These are phyloP conservation scores for Lordiphosa fenestrarum DNA, from an alignment of 2,888 invertebrate species.

Conservation along the genomic window DNA sequence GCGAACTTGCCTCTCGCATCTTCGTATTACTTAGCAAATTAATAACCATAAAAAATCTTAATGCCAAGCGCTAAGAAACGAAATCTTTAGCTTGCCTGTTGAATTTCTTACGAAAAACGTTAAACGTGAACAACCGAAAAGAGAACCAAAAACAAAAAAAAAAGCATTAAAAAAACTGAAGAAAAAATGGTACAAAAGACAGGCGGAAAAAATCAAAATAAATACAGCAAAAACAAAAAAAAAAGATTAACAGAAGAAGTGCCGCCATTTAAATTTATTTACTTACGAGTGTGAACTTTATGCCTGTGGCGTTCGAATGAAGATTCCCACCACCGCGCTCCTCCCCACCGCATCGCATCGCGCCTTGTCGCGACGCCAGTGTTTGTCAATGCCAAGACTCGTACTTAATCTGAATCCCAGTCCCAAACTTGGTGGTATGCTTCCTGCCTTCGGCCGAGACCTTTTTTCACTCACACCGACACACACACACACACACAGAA, in stretches of 20 bases:
- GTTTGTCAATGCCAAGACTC: constrained; percentile 50
- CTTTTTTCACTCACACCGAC: too few relatives aligned
- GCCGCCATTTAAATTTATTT: constrained; percentile 76
- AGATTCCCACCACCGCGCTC: constrained; percentile 10
- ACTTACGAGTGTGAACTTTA: constrained; percentile 75
- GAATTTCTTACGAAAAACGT: constrained; percentile 70
- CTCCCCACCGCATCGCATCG: background rate
- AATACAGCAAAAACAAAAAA: constrained; percentile 33
- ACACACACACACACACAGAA: too few relatives aligned
- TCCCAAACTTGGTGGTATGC: too few relatives aligned
- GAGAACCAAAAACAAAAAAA: background rate
- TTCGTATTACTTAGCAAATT: constrained; percentile 71
- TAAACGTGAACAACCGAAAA: constrained; percentile 21
- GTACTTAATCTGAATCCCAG: background rate
- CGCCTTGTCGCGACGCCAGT: constrained; percentile 26
- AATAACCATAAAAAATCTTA: constrained; percentile 74
- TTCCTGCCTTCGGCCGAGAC: too few relatives aligned
- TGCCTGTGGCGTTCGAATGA: constrained; percentile 62
- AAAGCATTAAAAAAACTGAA: constrained; percentile 10
- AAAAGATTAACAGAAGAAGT: constrained; percentile 69
- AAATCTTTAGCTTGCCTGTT: constrained; percentile 71
- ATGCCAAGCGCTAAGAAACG: constrained; percentile 65
- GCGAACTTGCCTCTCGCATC: constrained; percentile 28
- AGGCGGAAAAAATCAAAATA: constrained; percentile 12
- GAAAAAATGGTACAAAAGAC: constrained; percentile 20